phyloP scores from a whole-genome alignment of 2,888 invertebrate genomes.

The Thyatira batis region DNA sequence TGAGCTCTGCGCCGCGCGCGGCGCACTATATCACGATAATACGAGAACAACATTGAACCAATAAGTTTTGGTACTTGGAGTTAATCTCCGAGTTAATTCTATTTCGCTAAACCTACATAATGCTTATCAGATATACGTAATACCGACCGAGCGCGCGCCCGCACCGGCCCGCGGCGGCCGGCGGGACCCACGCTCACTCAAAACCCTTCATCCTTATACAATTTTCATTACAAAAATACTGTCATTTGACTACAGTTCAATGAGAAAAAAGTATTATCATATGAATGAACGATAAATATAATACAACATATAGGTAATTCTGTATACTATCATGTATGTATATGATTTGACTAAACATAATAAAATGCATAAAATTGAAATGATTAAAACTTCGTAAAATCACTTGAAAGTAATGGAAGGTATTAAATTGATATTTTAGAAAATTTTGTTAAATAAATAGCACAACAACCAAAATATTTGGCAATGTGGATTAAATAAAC shows the following conservation, averaged over 20 bases:
- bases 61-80: conserved; percentile 81
- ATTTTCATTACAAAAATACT: conserved; percentile 83
- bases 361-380: conserved; percentile 82
- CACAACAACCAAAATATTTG: conserved; percentile 81
- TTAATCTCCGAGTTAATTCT: conserved; percentile 75
- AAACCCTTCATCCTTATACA: conserved; percentile 78
- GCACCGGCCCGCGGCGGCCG: conserved; percentile 20
- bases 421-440: conserved; percentile 75
- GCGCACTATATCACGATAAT: conserved; percentile 80
- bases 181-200: conserved; percentile 47
- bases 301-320: conserved; percentile 67
- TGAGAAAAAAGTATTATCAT: conserved; percentile 76
- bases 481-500: conserved; percentile 76
- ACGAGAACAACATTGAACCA: conserved; percentile 81
- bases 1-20: conserved; percentile 79
- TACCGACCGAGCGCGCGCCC: conserved; percentile 48
- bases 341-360: conserved; percentile 81
- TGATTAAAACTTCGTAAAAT: conserved; percentile 77
- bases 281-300: conserved; percentile 76
- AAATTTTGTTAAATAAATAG: conserved; percentile 73
- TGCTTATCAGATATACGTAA: conserved; percentile 81
- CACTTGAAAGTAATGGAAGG: conserved; percentile 76
- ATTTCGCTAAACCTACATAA: conserved; percentile 83
- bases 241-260: conserved; percentile 83
- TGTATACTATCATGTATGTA: conserved; percentile 77